Evolutionary conservation across 2,113 vertebrate genomes (phyloP).

Genomic region (Xiphophorus hellerii): DNA sequence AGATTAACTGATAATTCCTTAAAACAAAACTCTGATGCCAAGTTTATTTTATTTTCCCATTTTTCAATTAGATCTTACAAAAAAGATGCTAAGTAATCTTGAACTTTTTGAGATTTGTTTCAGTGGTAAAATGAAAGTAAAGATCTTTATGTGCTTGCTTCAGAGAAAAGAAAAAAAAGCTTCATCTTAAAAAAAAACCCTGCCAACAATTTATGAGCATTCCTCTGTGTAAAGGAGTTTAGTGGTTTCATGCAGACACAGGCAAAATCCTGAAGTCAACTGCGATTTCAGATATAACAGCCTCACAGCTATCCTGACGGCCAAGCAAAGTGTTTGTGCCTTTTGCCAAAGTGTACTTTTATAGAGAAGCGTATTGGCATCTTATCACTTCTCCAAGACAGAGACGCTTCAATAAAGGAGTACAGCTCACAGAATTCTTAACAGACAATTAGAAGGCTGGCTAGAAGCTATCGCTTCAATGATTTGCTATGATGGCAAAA

Average conservation of each 20-base stretch:
- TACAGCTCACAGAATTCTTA: slow-evolving; percentile 78
- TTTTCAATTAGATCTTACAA: neutral
- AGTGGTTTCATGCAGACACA: slow-evolving; percentile 67
- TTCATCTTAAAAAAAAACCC: slow-evolving; percentile 38
- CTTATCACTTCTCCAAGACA: slow-evolving; percentile 79
- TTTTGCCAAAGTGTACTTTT: slow-evolving; percentile 83
- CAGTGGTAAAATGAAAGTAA: slow-evolving; percentile 5
- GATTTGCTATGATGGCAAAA: slow-evolving; percentile 81
- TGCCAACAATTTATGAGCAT: slow-evolving; percentile 66
- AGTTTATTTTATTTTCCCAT: slow-evolving; percentile 6
- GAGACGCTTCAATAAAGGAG: slow-evolving; percentile 80
- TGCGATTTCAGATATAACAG: slow-evolving; percentile 80
- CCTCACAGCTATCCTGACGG: slow-evolving; percentile 76
- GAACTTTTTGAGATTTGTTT: neutral
- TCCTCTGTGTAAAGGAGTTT: slow-evolving; percentile 60
- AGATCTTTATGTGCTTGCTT: neutral
- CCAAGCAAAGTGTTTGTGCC: slow-evolving; percentile 81
- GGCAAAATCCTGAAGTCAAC: slow-evolving; percentile 78
- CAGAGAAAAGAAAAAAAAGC: slow-evolving; percentile 1
- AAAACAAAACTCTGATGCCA: slow-evolving; percentile 1
- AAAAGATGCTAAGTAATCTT: slow-evolving; percentile 6
- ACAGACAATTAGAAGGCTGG: slow-evolving; percentile 81
- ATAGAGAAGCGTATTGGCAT: slow-evolving; percentile 79
- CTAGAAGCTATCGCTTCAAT: slow-evolving; percentile 75
- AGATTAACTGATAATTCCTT: slow-evolving; percentile 3